Percentiles rank a stretch among this genome's conserved stretches.
These are phyloP conservation scores for Rattus rattus DNA, from an alignment of 2,113 vertebrate species.

Conservation along the genomic window DNA sequence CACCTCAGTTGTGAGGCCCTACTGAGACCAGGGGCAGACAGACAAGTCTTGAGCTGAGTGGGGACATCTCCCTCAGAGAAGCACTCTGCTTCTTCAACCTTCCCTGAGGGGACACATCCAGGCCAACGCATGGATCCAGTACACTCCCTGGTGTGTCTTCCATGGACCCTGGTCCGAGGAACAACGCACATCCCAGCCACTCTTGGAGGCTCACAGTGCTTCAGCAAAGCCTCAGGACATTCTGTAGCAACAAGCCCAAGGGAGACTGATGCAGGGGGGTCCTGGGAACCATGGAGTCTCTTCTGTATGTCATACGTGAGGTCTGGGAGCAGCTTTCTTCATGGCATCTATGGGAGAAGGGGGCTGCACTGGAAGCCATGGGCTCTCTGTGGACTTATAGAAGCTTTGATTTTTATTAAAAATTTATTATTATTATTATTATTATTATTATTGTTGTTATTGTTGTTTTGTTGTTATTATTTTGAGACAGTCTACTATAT, in stretches of 20 bases:
- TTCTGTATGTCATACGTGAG: not conserved
- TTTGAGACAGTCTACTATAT: not conserved
- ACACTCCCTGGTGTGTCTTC: not conserved
- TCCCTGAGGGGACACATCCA: not conserved
- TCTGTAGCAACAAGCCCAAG: not conserved
- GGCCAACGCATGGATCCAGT: not conserved
- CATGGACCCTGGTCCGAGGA: no score
- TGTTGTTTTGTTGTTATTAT: not conserved
- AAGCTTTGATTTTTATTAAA: not conserved
- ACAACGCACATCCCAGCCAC: not conserved
- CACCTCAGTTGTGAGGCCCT: no score
- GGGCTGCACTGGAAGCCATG: not conserved
- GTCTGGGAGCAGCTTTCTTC: rapidly evolving
- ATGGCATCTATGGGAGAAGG: not conserved
- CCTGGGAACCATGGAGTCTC: rapidly evolving
- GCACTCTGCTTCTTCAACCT: not conserved
- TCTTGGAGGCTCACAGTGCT: not conserved
- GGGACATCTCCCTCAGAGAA: not conserved
- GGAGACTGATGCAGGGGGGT: not conserved
- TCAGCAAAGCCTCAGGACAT: not conserved
- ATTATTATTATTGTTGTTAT: no score
- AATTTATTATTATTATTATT: no score
- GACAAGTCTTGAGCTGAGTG: not conserved
- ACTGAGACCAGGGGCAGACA: not conserved
- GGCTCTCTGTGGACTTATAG: not conserved